These are phyloP conservation scores for Lagopus muta DNA, from an alignment of 2,113 vertebrate species.

Conservation along the genomic window DNA sequence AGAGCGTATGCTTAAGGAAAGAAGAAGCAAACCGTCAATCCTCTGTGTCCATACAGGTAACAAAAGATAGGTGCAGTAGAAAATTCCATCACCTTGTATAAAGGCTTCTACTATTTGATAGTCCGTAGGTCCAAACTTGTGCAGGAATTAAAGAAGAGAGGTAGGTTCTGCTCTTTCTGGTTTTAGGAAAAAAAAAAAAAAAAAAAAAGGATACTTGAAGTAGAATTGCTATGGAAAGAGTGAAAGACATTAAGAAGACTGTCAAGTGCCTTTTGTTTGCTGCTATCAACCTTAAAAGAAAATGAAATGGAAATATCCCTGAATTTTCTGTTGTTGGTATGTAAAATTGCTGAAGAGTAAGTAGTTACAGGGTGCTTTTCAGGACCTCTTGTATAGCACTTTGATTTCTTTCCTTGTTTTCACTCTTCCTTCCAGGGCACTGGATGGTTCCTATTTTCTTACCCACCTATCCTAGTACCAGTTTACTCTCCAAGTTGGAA, in stretches of 20 bases:
- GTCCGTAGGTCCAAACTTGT: not conserved
- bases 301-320: not conserved
- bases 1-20: constrained; percentile 40
- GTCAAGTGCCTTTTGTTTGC: not conserved
- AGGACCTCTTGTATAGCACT: not conserved
- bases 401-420: not conserved
- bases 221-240: not conserved
- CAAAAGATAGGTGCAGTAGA: constrained; percentile 17
- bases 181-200: not conserved
- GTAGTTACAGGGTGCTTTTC: not conserved
- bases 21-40: constrained; percentile 25
- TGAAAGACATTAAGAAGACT: not conserved
- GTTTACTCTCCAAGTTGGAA: not conserved
- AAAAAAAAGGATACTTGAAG: not conserved
- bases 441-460: not conserved
- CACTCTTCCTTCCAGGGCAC: not conserved
- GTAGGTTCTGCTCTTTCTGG: not conserved
- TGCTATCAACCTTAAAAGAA: not conserved
- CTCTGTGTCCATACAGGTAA: constrained; percentile 5
- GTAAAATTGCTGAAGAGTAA: not conserved
- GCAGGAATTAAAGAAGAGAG: not conserved
- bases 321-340: not conserved
- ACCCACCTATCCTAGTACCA: not conserved
- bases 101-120: not conserved
- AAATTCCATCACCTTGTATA: constrained; percentile 8